phyloP scores from a whole-genome alignment of 2,113 vertebrate species.

The Trachemys scripta region DNA sequence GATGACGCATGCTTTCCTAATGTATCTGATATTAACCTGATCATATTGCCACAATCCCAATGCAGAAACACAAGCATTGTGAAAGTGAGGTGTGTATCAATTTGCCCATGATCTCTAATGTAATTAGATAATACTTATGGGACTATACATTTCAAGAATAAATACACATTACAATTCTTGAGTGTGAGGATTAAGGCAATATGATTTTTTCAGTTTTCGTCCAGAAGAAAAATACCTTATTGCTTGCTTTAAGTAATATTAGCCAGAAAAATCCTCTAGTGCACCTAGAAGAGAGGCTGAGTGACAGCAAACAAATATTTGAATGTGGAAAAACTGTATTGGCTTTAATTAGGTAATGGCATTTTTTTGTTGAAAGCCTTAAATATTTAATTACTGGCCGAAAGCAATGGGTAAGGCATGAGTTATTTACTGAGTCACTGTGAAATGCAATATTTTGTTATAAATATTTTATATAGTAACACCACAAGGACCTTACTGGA shows the following conservation, averaged over 20 bases:
- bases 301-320: constrained; percentile 44
- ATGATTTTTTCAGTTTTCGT: constrained; percentile 61
- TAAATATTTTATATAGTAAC: constrained; percentile 25
- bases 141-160: constrained; percentile 54
- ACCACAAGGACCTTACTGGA: background rate
- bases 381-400: constrained; percentile 50
- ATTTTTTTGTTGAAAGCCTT: constrained; percentile 53
- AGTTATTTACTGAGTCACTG: constrained; percentile 49
- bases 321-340: constrained; percentile 40
- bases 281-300: constrained; percentile 36
- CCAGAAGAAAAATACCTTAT: constrained; percentile 54
- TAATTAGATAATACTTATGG: constrained; percentile 70
- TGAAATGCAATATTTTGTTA: constrained; percentile 38
- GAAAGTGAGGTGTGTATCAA: constrained; percentile 46
- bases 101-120: constrained; percentile 66
- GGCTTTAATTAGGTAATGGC: constrained; percentile 37
- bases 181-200: constrained; percentile 56
- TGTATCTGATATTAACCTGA: constrained; percentile 51
- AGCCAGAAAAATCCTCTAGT: constrained; percentile 38
- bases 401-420: constrained; percentile 19
- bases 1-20: background rate
- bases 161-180: constrained; percentile 68
- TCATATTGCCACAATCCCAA: constrained; percentile 26
- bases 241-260: constrained; percentile 50
- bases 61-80: background rate